A percentile compares a stretch with the other conserved stretches of the same genome.
Evolutionary conservation across 1,140 invertebrate genomes (phyloP).

Genomic region (Calycopis cecrops): DNA sequence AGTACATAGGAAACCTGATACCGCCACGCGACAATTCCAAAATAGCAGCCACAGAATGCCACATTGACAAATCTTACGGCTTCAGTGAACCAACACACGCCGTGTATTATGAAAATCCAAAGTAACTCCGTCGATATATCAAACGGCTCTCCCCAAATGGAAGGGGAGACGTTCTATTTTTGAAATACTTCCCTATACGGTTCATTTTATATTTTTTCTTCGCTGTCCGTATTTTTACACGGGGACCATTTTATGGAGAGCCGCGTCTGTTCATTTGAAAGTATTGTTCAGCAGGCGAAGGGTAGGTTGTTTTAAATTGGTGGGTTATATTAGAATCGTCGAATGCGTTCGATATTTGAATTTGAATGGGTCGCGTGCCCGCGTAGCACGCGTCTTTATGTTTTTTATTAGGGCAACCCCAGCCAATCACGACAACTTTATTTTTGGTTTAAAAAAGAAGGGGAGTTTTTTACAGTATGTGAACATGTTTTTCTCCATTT

Average conservation of each 20-base stretch:
- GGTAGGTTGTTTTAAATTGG: slow-evolving; percentile 49
- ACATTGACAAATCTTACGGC: slow-evolving; percentile 72
- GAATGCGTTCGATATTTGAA: slow-evolving; percentile 56
- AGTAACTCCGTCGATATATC: slow-evolving; percentile 68
- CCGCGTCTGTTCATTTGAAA: slow-evolving; percentile 27
- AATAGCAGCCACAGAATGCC: slow-evolving; percentile 65
- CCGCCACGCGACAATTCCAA: slow-evolving; percentile 50
- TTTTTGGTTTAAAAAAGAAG: slow-evolving; percentile 31
- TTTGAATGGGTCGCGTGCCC: slow-evolving; percentile 55
- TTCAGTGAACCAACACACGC: slow-evolving; percentile 64
- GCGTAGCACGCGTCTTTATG: slow-evolving; percentile 53
- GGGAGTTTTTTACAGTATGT: slow-evolving; percentile 31
- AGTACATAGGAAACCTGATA: slow-evolving; percentile 57
- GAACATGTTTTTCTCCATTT: slow-evolving; percentile 7
- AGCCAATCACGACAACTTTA: slow-evolving; percentile 54
- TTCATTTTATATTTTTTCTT: slow-evolving; percentile 71
- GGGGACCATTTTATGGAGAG: slow-evolving; percentile 37
- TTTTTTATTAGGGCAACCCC: slow-evolving; percentile 57
- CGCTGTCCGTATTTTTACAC: slow-evolving; percentile 53
- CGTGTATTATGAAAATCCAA: slow-evolving; percentile 69
- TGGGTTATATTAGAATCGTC: slow-evolving; percentile 55
- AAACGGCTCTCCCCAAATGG: slow-evolving; percentile 53
- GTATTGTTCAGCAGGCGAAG: slow-evolving; percentile 23
- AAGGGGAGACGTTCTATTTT: slow-evolving; percentile 66
- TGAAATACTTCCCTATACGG: slow-evolving; percentile 62